Evolutionary conservation across 2,797 vertebrate species (phyloP).

Genomic region (Silurus lanzhouensis): DNA sequence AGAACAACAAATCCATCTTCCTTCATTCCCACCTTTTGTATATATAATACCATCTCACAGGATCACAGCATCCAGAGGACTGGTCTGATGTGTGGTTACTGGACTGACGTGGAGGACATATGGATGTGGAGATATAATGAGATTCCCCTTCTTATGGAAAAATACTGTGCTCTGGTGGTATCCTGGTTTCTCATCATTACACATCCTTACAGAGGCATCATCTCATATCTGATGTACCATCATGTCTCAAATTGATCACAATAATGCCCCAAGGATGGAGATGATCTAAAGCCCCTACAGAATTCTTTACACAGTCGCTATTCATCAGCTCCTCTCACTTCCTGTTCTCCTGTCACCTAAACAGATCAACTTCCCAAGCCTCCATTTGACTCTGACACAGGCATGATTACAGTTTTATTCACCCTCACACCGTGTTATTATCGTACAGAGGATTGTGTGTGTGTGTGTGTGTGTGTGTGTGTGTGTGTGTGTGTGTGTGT

Average conservation of each 20-base stretch:
- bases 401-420: neutral
- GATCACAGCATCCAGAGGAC: neutral
- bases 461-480: conserved; percentile 10
- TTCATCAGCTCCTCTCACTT: conserved; percentile 8
- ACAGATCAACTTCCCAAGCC: neutral
- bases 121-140: neutral
- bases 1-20: neutral
- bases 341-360: neutral
- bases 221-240: neutral
- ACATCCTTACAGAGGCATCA: neutral
- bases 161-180: neutral
- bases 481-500: neutral
- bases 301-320: neutral
- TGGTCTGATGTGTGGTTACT: neutral
- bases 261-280: neutral
- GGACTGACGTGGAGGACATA: neutral
- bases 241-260: neutral
- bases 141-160: neutral
- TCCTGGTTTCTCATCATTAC: neutral
- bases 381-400: neutral
- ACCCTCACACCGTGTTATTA: neutral
- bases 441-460: neutral
- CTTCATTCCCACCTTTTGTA: neutral
- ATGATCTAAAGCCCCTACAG: neutral
- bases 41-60: neutral